Conservation (phyloP, 2,888 invertebrate species). For the Coecobrya sp. region DNA sequence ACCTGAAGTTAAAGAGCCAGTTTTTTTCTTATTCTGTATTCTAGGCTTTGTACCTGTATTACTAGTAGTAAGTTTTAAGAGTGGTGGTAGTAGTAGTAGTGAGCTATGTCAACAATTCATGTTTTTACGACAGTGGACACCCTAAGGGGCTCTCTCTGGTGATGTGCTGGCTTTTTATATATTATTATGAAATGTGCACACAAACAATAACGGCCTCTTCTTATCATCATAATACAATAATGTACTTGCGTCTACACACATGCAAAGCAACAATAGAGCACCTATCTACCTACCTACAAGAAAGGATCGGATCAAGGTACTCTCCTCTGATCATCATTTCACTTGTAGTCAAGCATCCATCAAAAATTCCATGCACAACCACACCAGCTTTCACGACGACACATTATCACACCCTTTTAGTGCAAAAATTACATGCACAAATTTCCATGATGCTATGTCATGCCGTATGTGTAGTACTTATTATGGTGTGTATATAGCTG, state of each 20-base stretch:
- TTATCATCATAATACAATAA: constrained; percentile 57
- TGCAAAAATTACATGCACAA: constrained; percentile 78
- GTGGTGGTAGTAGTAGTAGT: constrained; percentile 49
- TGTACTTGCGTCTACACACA: constrained; percentile 28
- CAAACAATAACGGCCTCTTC: constrained; percentile 73
- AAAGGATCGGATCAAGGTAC: constrained; percentile 39
- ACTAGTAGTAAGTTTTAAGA: background rate
- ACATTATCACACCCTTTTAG: constrained; percentile 83
- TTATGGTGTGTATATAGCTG: background rate
- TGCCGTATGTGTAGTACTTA: no score
- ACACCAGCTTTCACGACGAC: constrained; percentile 76
- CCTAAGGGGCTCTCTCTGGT: constrained; percentile 81
- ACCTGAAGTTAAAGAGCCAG: constrained; percentile 57
- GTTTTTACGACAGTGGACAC: constrained; percentile 83
- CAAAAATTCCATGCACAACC: constrained; percentile 81
- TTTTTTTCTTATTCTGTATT: constrained; percentile 40
- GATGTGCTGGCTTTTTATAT: constrained; percentile 54
- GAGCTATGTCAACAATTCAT: constrained; percentile 84
- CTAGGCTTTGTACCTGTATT: constrained; percentile 35
- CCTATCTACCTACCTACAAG: constrained; percentile 4
- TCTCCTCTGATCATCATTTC: constrained; percentile 27
- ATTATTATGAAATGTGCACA: constrained; percentile 55
- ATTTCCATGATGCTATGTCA: constrained; percentile 64
- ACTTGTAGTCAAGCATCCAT: constrained; percentile 69
- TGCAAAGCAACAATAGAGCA: constrained; percentile 53